Evolutionary conservation across 2,797 vertebrate species (phyloP), one percentile per base, ranked within the genome.

Genomic region (Acrossocheilus wenchowensis): DNA sequence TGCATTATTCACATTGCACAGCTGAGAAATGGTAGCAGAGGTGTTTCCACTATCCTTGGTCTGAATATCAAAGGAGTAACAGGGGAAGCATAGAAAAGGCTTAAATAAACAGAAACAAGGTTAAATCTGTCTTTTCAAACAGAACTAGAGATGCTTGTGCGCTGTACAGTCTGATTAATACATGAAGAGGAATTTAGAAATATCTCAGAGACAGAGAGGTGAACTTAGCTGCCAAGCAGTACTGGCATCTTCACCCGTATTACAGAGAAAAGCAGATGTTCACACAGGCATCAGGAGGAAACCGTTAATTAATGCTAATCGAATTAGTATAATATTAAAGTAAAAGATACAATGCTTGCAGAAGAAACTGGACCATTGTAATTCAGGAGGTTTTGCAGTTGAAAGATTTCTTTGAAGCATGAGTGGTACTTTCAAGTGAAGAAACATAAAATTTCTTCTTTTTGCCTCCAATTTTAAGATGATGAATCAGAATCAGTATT

Each of bases 181-280:
- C 71, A 88, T 82, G 73, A 85, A 30, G 78, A 36, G 30, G 68
- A 84, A n/a, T 77, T 71, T 75, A 48, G 19, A 81, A 85, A 82
- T 17, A 54, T 81, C 48, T 87, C 52, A 0, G 17, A 64, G 72
- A 82, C 30, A 43, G 78, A 66, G 39, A 60, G n/a, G 82, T 71
- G n/a, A 69, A 72, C 39, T 71, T 19, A 52, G 66, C 62, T 11
- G 50, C 36, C 12, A 77, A 4, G 60, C 48, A 57, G 57, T 81
- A 26, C 66, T 39, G 54, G 45, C 15, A 60, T 80, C 26, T 72
- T 72, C 6, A 69, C 19, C 43, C 48, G 62, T 34, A 50, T 81
- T 57, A 57, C 45, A 80, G 36, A 23, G 3, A 30, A 62, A 75
- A 71, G 12, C 36, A 73, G n/a, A 71, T 86, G 54, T 72, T 23